Base-by-base conservation (phyloP, 1,140 invertebrate genomes). In the Chrysopa pallens region DNA sequence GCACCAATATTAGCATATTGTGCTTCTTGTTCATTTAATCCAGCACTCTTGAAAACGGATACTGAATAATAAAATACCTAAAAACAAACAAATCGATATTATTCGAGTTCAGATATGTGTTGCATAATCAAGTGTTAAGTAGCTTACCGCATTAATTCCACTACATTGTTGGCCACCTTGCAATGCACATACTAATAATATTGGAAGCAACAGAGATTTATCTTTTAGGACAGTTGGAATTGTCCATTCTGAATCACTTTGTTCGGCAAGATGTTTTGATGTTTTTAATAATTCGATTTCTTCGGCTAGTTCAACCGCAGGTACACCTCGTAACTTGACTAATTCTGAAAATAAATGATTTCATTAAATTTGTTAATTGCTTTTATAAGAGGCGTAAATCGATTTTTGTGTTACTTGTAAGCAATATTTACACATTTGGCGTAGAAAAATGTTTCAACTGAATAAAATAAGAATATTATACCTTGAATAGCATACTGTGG, bases 91-190 rank as follows among this genome's bases (percentile, higher is more conserved):
- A 36, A 27, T 37, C 4, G 29, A 31, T 31, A 6, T 31, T 31
- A 31, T 31, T 31, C 29, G 6, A 6, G 6, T 31, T 6, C 6
- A 31, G 11, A 31, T 31, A 7, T n/a, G n/a, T n/a, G n/a, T n/a
- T n/a, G n/a, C n/a, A n/a, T n/a, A n/a, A n/a, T n/a, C n/a, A n/a
- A n/a, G n/a, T n/a, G n/a, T n/a, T n/a, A n/a, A n/a, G n/a, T n/a
- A n/a, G n/a, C n/a, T 68, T 54, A 84, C 84, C 42, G 84, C 83
- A 64, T 90, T 91, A 29, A 91, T 87, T 35, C 86, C 86, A 49
- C 77, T 80, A 36, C 86, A 68, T 60, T 91, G 87, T 59, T 91
- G 86, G 0, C 85, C 82, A 29, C 74, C 70, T 58, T 89, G 84
- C 58, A 87, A 64, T 29, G 71, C 56, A 54, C 78, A 77, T 4